These are phyloP conservation scores for Bubo bubo DNA, from an alignment of 2,113 vertebrate genomes.

Conservation along the genomic window DNA sequence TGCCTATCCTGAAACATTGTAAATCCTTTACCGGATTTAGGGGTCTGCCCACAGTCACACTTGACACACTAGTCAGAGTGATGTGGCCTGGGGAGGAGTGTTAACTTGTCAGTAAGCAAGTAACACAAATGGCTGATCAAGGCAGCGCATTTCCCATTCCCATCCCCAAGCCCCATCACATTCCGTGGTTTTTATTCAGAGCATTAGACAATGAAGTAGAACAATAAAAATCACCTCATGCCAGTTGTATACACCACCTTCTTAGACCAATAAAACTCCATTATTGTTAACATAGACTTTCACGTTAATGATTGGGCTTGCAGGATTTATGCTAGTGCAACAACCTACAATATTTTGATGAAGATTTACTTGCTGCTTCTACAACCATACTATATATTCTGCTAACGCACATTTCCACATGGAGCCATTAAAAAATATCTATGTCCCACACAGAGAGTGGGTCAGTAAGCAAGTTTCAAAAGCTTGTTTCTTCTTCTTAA, in stretches of 20 bases:
- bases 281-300: neutral
- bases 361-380: slow-evolving; percentile 4
- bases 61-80: fast-evolving
- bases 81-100: fast-evolving
- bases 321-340: neutral
- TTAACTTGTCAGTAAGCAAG: neutral
- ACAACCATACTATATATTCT: neutral
- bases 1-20: neutral
- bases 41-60: neutral
- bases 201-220: neutral
- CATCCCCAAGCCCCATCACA: fast-evolving
- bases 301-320: neutral
- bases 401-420: neutral
- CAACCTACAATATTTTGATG: neutral
- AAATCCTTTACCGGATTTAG: neutral
- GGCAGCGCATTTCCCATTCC: neutral
- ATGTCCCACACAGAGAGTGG: neutral
- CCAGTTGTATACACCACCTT: neutral
- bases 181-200: neutral
- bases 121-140: neutral
- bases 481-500: slow-evolving; percentile 40
- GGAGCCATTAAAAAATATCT: slow-evolving; percentile 5
- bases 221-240: neutral
- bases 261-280: neutral
- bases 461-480: slow-evolving; percentile 51